These are phyloP conservation scores for Eulemur mongoz DNA, from an alignment of 2,797 vertebrate genomes.

Conservation along the genomic window DNA sequence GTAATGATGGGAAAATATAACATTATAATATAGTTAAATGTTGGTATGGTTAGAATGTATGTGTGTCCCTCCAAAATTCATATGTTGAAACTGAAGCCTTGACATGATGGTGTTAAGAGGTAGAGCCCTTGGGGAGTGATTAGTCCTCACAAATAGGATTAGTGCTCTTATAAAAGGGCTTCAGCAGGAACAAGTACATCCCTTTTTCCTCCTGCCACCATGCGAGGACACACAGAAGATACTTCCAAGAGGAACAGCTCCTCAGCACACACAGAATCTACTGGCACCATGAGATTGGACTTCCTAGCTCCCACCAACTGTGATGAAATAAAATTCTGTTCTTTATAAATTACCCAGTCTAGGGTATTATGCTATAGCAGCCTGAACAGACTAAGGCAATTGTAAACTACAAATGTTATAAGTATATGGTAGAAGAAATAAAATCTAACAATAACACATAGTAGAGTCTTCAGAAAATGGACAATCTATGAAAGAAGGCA, in stretches of 20 bases:
- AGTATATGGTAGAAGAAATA: constrained; percentile 11
- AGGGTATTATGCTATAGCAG: not conserved
- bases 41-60: not conserved
- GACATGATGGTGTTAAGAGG: not conserved
- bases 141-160: not conserved
- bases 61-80: not conserved
- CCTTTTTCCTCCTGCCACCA: not conserved
- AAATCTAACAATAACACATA: not conserved
- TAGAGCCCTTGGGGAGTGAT: not conserved
- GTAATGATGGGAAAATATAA: not conserved
- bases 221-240: not conserved
- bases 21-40: not conserved
- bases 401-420: not conserved
- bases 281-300: not conserved
- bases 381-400: not conserved
- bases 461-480: not conserved
- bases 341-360: not conserved
- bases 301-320: not conserved
- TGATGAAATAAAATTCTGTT: not conserved
- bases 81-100: not conserved
- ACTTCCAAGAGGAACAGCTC: not conserved
- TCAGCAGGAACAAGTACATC: not conserved
- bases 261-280: not conserved
- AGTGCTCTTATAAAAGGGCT: not conserved
- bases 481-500: not conserved